Conservation (phyloP, 2,113 vertebrate species). For the Xyliphius kryptos region DNA sequence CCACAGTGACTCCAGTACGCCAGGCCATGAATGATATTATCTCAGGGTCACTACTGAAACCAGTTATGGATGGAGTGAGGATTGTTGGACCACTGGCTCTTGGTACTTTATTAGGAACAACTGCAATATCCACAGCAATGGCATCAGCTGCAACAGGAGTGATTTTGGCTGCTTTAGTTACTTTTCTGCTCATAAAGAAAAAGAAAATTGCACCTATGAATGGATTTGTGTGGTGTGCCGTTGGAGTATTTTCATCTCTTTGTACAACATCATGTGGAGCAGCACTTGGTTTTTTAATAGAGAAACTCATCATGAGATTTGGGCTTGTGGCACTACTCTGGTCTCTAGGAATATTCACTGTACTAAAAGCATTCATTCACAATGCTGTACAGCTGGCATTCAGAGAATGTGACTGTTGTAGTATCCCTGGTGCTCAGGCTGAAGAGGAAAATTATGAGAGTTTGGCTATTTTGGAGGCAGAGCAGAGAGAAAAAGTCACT, state of each 20-base stretch:
- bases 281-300: constrained; percentile 41
- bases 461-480: background rate
- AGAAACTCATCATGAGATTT: constrained; percentile 46
- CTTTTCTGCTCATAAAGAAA: constrained; percentile 41
- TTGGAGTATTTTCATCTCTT: constrained; percentile 45
- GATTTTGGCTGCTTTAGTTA: constrained; percentile 43
- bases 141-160: constrained; percentile 53
- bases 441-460: too few species aligned
- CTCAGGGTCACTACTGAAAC: constrained; percentile 37
- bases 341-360: constrained; percentile 47
- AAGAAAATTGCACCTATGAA: background rate
- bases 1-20: constrained; percentile 52
- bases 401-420: constrained; percentile 39
- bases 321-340: constrained; percentile 52
- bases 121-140: constrained; percentile 52
- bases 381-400: constrained; percentile 41
- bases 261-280: constrained; percentile 52
- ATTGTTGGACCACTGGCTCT: constrained; percentile 55
- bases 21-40: constrained; percentile 42
- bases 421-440: background rate
- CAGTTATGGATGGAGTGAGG: constrained; percentile 47
- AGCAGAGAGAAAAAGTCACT: constrained; percentile 36
- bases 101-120: constrained; percentile 55
- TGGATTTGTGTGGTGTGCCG: constrained; percentile 41
- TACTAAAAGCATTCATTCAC: constrained; percentile 46